phyloP scores from a whole-genome alignment of 1,140 invertebrate species.

The Zaprionus kolodkinae region DNA sequence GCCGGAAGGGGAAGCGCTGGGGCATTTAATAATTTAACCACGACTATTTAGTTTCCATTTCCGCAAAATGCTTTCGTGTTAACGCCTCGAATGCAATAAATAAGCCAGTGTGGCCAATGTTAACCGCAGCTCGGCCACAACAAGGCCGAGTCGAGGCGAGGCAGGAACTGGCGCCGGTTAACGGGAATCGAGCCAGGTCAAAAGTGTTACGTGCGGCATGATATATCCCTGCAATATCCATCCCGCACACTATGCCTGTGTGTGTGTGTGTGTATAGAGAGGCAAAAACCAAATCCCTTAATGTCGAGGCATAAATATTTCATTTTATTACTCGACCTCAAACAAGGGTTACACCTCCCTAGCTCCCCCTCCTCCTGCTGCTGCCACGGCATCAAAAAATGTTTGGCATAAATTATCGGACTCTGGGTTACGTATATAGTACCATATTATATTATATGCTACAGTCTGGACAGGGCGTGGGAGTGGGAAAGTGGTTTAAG shows the following conservation, averaged over 20 bases:
- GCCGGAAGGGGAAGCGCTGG: slow-evolving; percentile 13
- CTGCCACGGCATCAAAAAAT: slow-evolving; percentile 54
- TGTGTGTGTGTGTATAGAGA: neutral
- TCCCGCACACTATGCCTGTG: neutral
- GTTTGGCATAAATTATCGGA: slow-evolving; percentile 63
- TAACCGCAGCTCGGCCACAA: slow-evolving; percentile 49
- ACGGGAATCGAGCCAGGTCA: slow-evolving; percentile 29
- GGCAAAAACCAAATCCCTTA: slow-evolving; percentile 70
- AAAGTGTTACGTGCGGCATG: slow-evolving; percentile 45
- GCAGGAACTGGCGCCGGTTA: slow-evolving; percentile 23
- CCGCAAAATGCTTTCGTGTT: slow-evolving; percentile 70
- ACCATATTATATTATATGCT: slow-evolving; percentile 9
- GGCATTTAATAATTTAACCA: slow-evolving; percentile 74
- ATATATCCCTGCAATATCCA: slow-evolving; percentile 35
- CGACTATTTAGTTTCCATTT: slow-evolving; percentile 73
- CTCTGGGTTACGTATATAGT: slow-evolving; percentile 1
- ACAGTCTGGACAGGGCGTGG: neutral
- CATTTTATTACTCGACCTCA: slow-evolving; percentile 73
- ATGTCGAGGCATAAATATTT: slow-evolving; percentile 75
- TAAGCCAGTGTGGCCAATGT: slow-evolving; percentile 57
- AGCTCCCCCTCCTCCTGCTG: neutral
- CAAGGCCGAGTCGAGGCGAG: slow-evolving; percentile 4
- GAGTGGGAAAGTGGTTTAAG: neutral
- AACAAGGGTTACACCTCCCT: slow-evolving; percentile 58
- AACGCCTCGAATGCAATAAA: slow-evolving; percentile 72